These are phyloP conservation scores for Caloenas nicobarica DNA, from an alignment of 2,113 vertebrate species.

Conservation along the genomic window DNA sequence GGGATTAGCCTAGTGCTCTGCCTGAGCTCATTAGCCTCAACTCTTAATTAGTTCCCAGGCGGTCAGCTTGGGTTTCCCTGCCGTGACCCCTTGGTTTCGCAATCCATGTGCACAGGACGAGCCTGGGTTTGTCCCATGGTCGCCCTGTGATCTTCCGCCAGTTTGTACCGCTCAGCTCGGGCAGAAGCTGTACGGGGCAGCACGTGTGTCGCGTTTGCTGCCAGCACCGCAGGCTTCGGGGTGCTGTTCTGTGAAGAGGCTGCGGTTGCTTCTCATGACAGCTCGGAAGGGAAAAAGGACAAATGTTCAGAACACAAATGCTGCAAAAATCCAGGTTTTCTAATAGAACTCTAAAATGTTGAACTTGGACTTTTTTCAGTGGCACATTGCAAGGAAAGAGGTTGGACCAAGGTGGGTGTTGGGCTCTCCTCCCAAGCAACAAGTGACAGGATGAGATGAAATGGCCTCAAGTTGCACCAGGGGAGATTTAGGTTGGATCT, in stretches of 20 bases:
- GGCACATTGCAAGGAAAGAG: background rate
- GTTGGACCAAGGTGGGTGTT: no score
- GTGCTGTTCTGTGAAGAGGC: accelerated
- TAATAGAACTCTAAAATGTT: accelerated
- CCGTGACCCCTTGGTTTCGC: background rate
- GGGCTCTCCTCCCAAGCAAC: no score
- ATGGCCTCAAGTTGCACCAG: no score
- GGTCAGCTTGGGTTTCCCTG: background rate
- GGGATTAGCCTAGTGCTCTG: background rate
- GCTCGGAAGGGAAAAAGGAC: background rate
- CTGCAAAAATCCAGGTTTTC: background rate
- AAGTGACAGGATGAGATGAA: no score
- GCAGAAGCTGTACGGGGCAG: background rate
- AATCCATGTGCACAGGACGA: background rate
- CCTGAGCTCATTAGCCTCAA: background rate
- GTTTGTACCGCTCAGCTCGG: background rate
- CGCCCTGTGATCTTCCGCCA: no score
- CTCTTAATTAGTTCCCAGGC: background rate
- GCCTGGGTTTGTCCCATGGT: background rate
- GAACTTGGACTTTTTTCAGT: background rate
- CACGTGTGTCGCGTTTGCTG: accelerated
- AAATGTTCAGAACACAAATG: background rate
- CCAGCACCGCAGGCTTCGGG: accelerated
- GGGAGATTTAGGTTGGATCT: no score
- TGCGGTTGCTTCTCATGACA: accelerated